phyloP scores from a whole-genome alignment of 2,113 vertebrate genomes.

The Oxyura jamaicensis region DNA sequence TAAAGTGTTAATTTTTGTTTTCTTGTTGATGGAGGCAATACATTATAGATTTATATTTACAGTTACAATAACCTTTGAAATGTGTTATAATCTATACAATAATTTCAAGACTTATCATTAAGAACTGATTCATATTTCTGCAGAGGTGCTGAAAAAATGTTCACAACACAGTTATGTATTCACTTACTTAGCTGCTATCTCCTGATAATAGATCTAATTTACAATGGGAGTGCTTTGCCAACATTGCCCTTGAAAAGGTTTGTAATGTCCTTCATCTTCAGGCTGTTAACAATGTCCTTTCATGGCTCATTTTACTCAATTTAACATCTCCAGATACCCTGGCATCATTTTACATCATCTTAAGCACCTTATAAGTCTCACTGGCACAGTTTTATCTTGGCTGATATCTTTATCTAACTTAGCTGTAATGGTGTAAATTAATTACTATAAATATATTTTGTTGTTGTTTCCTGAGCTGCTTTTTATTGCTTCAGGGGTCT shows the following conservation, averaged over 20 bases:
- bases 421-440: background rate
- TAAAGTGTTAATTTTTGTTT: background rate
- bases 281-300: conserved; percentile 48
- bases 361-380: conserved; percentile 12
- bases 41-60: background rate
- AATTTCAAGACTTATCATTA: background rate
- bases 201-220: background rate
- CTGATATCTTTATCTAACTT: conserved; percentile 17
- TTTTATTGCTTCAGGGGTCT: background rate
- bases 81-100: background rate
- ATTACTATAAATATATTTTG: background rate
- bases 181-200: background rate
- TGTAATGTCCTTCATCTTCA: conserved; percentile 21
- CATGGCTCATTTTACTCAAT: conserved; percentile 65
- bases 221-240: background rate
- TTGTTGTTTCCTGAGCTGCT: background rate
- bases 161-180: background rate
- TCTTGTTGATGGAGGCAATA: background rate
- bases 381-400: background rate
- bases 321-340: conserved; percentile 31
- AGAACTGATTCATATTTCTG: background rate
- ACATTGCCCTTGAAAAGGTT: conserved; percentile 26
- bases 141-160: background rate
- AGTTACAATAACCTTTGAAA: background rate
- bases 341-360: conserved; percentile 30